Percentiles rank a stretch among this genome's conserved stretches.
Conservation (phyloP, 2,113 vertebrate genomes). For the Anarrhichthys ocellatus region DNA sequence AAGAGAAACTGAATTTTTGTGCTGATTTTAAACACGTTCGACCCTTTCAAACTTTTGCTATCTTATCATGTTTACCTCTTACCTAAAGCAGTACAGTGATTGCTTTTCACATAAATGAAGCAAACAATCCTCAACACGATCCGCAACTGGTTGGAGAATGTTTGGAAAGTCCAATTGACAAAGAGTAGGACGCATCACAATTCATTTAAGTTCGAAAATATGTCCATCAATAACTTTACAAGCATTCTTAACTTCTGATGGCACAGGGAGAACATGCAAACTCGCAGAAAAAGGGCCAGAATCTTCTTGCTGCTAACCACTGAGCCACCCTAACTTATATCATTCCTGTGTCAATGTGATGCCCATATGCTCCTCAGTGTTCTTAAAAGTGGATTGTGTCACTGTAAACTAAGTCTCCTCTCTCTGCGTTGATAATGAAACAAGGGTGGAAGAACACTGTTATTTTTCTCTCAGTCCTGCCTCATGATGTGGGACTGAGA, state of each 20-base stretch:
- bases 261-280: neutral
- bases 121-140: neutral
- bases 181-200: conserved; percentile 10
- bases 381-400: neutral
- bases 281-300: neutral
- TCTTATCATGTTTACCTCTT: neutral
- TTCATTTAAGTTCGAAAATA: neutral
- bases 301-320: neutral
- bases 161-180: neutral
- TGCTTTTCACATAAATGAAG: neutral
- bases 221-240: neutral
- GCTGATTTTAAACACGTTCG: neutral
- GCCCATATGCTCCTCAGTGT: neutral
- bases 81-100: neutral
- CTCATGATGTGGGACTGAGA: neutral
- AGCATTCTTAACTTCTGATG: neutral
- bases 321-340: neutral
- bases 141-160: neutral
- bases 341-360: neutral
- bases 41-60: neutral
- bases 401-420: neutral
- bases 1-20: neutral
- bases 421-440: neutral
- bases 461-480: neutral
- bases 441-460: neutral